Evolutionary conservation across 2,888 invertebrate species (phyloP).

Genomic region (Rhamphomyia laevipes): DNA sequence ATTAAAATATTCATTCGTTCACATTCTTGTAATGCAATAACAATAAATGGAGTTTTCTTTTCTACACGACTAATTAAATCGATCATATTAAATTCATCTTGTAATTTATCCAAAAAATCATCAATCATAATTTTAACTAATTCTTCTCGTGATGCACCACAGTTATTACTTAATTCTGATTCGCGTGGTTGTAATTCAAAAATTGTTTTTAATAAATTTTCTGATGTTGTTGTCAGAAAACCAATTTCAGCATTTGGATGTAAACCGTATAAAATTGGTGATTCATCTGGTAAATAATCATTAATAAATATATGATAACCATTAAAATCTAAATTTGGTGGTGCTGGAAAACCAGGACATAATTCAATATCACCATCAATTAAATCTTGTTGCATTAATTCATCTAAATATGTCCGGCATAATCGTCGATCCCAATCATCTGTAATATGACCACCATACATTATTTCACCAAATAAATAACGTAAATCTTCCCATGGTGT

Average conservation of each 20-base stretch:
- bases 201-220: slow-evolving; percentile 69
- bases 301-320: slow-evolving; percentile 84
- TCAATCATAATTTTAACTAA: slow-evolving; percentile 63
- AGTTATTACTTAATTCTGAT: slow-evolving; percentile 35
- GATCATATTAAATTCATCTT: slow-evolving; percentile 75
- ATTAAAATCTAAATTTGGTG: slow-evolving; percentile 77
- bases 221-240: slow-evolving; percentile 76
- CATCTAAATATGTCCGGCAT: slow-evolving; percentile 75
- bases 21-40: slow-evolving; percentile 88
- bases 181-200: slow-evolving; percentile 89
- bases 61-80: slow-evolving; percentile 80
- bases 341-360: slow-evolving; percentile 76
- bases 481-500: slow-evolving; percentile 93
- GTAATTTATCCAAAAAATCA: slow-evolving; percentile 79
- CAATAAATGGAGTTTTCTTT: slow-evolving; percentile 82
- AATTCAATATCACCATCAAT: slow-evolving; percentile 75
- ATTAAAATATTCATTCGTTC: slow-evolving; percentile 89
- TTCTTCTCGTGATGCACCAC: slow-evolving; percentile 68
- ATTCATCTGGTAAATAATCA: slow-evolving; percentile 75
- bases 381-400: slow-evolving; percentile 77
- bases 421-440: slow-evolving; percentile 92
- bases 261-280: slow-evolving; percentile 81
- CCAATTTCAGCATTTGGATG: slow-evolving; percentile 95
- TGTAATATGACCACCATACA: slow-evolving; percentile 96
- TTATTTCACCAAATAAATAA: slow-evolving; percentile 92